Conservation (phyloP, 2,888 invertebrate genomes). For the Eristalis arbustorum region DNA sequence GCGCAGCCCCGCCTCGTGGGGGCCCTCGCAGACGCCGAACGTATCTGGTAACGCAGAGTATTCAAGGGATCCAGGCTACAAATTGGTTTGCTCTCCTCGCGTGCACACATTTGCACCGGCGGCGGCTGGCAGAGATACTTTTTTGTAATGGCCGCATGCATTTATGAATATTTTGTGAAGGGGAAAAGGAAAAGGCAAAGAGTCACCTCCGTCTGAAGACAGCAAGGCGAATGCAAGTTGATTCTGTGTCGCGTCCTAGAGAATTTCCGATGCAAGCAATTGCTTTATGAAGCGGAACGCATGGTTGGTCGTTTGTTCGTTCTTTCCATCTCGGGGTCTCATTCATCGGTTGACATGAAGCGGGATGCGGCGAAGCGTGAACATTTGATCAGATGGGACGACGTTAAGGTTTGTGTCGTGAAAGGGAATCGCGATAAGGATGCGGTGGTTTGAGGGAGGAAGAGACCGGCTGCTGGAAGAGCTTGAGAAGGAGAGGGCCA, state of each 20-base stretch:
- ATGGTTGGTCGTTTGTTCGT: neutral
- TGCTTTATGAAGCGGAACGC: slow-evolving; percentile 36
- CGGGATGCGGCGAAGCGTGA: neutral
- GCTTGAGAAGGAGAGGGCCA: too few species aligned
- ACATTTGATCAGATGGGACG: neutral
- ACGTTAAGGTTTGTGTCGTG: neutral
- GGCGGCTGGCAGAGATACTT: neutral
- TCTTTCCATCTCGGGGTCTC: neutral
- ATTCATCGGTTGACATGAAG: neutral
- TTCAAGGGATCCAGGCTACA: slow-evolving; percentile 30
- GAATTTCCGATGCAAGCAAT: slow-evolving; percentile 44
- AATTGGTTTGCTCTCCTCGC: slow-evolving; percentile 51
- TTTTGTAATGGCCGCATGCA: neutral
- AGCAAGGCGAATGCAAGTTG: neutral
- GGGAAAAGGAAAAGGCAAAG: neutral
- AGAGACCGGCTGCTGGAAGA: neutral
- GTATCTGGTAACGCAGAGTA: neutral
- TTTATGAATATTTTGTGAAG: slow-evolving; percentile 15
- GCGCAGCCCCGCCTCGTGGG: too few species aligned
- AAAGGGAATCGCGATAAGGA: neutral
- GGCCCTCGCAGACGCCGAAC: neutral
- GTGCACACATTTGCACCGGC: slow-evolving; percentile 39
- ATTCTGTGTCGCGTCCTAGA: neutral
- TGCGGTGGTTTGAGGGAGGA: neutral
- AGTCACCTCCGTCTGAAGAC: neutral